Evolutionary conservation across 1,140 invertebrate genomes (phyloP).

Genomic region (Thereuonema tuberculata): DNA sequence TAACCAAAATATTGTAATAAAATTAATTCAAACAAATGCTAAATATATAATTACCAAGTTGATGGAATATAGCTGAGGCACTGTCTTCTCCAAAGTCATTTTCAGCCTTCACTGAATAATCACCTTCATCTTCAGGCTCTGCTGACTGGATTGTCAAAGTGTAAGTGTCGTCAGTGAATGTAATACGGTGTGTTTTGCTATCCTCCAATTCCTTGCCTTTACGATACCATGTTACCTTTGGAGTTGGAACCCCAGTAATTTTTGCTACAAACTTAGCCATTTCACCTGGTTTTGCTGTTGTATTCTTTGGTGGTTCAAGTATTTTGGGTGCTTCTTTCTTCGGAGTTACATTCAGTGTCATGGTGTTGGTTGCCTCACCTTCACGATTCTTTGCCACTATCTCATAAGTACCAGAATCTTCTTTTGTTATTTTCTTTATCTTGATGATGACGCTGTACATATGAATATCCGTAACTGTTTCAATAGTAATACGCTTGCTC

Average conservation of each 20-base stretch:
- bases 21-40: too few relatives aligned
- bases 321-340: constrained; percentile 55
- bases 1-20: too few relatives aligned
- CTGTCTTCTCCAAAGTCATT: constrained; percentile 60
- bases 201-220: constrained; percentile 44
- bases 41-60: too few relatives aligned
- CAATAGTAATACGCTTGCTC: constrained; percentile 48
- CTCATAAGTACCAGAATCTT: constrained; percentile 75
- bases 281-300: constrained; percentile 60
- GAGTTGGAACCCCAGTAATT: constrained; percentile 63
- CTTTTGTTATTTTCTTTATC: constrained; percentile 57
- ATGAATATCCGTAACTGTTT: constrained; percentile 70
- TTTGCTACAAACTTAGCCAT: constrained; percentile 55
- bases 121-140: constrained; percentile 53
- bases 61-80: too few relatives aligned
- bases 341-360: constrained; percentile 49
- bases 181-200: constrained; percentile 29
- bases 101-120: constrained; percentile 63
- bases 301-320: constrained; percentile 56
- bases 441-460: constrained; percentile 70
- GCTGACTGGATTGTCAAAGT: constrained; percentile 50
- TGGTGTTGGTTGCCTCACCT: constrained; percentile 68
- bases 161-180: constrained; percentile 50
- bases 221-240: constrained; percentile 63
- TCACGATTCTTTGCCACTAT: constrained; percentile 75